Evolutionary conservation across 1,140 invertebrate genomes (phyloP), one percentile per base, ranked within the genome.

Genomic region (Homalodisca vitripennis): DNA sequence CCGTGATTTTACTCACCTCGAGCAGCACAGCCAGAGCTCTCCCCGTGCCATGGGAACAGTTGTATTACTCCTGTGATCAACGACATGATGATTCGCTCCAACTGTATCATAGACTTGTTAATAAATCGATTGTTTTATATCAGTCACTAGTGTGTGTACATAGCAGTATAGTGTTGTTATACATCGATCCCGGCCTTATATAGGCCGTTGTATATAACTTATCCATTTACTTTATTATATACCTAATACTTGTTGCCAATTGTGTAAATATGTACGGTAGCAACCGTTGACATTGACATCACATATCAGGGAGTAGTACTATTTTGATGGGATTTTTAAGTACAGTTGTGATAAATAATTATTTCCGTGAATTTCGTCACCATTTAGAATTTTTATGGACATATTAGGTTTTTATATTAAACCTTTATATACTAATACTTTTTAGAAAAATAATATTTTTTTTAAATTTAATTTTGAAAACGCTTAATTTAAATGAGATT

Each of bases 11-110:
- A 6, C 34, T 41, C 55, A 60, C 20, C 20, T 22, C 12, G 20
- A 12, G 13, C 12, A 22, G 55, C 12, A 27, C 29, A 24, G 55
- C 22, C 55, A 41, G 55, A 26, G 24, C 27, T 26, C 27, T 60
- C 27, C 55, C 24, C n/a, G 55, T 60, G 55, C 55, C 55, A 60
- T 60, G 55, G 55, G 27, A 60, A 60, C 55, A 60, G 55, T 60
- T 22, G 29, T 51, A 51, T 51, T 20, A n/a, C 3, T 14, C n/a
- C 48, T 51, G 48, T 51, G 48, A 51, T 51, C 48, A 51, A 51
- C n/a, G n/a, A 51, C 22, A 51, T 51, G 22, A 14, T 51, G 48
- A 14, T 51, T 51, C 48, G 3, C 48, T 51, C 48, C 48, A 14
- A 14, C 22, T 51, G 48, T 51, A 51, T 20, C 48, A 51, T 51